Conservation (phyloP, 2,888 invertebrate species). For the Pegoplata infirma region DNA sequence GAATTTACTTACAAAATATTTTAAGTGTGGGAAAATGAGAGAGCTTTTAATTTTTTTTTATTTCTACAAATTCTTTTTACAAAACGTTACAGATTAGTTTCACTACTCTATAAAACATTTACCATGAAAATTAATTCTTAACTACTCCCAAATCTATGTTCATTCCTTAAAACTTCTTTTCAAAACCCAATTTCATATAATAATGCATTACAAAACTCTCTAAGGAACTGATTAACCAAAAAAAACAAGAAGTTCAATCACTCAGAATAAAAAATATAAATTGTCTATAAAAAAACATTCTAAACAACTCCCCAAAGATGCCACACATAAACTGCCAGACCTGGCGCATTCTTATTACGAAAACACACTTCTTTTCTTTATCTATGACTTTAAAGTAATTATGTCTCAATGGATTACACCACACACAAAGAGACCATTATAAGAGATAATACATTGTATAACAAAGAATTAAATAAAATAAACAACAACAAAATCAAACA, state of each 20-base stretch:
- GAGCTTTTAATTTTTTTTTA: too few relatives aligned
- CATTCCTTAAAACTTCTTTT: too few relatives aligned
- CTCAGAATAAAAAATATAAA: slow-evolving; percentile 12
- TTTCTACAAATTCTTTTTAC: too few relatives aligned
- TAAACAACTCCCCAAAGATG: slow-evolving; percentile 54
- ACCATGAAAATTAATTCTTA: too few relatives aligned
- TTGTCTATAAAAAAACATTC: slow-evolving; percentile 25
- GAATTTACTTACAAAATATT: too few relatives aligned
- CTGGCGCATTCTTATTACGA: slow-evolving; percentile 9
- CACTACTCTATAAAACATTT: too few relatives aligned
- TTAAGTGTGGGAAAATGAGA: too few relatives aligned
- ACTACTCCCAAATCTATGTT: too few relatives aligned
- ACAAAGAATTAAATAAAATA: slow-evolving; percentile 1
- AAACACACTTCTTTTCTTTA: slow-evolving; percentile 43
- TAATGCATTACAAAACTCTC: slow-evolving; percentile 23
- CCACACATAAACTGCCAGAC: slow-evolving; percentile 52
- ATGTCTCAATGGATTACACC: slow-evolving; percentile 60
- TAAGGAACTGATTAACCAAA: slow-evolving; percentile 53
- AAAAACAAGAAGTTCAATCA: slow-evolving; percentile 42
- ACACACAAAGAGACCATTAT: slow-evolving; percentile 42
- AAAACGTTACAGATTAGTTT: too few relatives aligned
- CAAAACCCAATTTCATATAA: not conserved
- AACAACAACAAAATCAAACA: not conserved
- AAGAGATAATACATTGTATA: not conserved
- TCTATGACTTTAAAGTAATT: slow-evolving; percentile 44